Conservation (phyloP, 2,797 vertebrate genomes). For the Echiichthys vipera region DNA sequence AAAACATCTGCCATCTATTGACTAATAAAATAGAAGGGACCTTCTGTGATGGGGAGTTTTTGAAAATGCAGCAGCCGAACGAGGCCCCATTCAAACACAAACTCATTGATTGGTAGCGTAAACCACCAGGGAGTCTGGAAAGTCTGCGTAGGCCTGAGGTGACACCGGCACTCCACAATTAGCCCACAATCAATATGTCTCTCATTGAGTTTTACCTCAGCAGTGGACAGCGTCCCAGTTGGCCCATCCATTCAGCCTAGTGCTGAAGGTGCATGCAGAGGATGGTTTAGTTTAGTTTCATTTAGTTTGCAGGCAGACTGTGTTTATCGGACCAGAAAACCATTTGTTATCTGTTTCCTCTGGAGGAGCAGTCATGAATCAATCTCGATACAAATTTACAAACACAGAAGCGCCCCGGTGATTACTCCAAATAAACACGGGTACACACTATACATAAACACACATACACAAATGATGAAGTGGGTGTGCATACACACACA, state of each 20-base stretch:
- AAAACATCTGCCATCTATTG: constrained; percentile 12
- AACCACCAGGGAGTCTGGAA: constrained; percentile 48
- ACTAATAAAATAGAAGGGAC: not conserved
- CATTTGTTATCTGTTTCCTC: constrained; percentile 79
- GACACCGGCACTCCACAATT: constrained; percentile 50
- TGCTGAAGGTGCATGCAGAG: constrained; percentile 27
- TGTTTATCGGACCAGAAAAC: constrained; percentile 78
- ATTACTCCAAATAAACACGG: constrained; percentile 80
- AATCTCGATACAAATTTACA: constrained; percentile 73
- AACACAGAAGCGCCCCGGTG: constrained; percentile 76
- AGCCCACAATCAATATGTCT: constrained; percentile 61
- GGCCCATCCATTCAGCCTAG: constrained; percentile 30
- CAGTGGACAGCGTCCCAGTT: constrained; percentile 17
- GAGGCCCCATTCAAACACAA: constrained; percentile 45
- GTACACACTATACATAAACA: constrained; percentile 32
- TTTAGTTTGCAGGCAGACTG: constrained; percentile 63
- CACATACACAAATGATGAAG: constrained; percentile 21
- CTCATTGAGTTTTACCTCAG: constrained; percentile 43
- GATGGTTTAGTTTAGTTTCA: constrained; percentile 70
- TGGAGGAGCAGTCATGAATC: constrained; percentile 74
- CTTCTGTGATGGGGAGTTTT: constrained; percentile 7
- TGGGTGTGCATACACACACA: constrained; percentile 11
- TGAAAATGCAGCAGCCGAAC: constrained; percentile 37
- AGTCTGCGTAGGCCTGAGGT: constrained; percentile 48
- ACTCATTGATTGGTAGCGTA: constrained; percentile 63